Evolutionary conservation across 2,888 invertebrate genomes (phyloP).

Genomic region (Platypus cylindrus): DNA sequence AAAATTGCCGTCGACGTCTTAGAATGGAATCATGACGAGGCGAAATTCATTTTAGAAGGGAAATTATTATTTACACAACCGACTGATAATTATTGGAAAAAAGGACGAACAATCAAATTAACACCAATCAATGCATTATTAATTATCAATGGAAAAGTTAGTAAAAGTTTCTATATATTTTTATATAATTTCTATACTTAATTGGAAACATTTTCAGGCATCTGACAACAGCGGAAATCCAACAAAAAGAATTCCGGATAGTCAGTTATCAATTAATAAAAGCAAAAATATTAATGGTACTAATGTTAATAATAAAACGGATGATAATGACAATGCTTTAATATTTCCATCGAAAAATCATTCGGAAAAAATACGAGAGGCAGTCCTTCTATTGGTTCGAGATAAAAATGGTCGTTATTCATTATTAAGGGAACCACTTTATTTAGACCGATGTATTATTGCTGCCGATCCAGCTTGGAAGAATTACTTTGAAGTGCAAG

Average conservation of each 20-base stretch:
- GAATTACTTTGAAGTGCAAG: constrained; percentile 91
- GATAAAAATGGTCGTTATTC: constrained; percentile 85
- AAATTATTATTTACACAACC: constrained; percentile 78
- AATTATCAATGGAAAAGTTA: constrained; percentile 84
- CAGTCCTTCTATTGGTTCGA: constrained; percentile 73
- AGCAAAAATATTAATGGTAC: too few relatives aligned
- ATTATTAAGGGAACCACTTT: constrained; percentile 77
- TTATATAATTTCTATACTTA: neutral
- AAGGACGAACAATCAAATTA: constrained; percentile 78
- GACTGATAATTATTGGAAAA: constrained; percentile 82
- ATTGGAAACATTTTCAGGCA: neutral
- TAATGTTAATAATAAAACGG: too few relatives aligned
- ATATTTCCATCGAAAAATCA: too few relatives aligned
- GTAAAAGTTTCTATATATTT: constrained; percentile 7
- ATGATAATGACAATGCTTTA: too few relatives aligned
- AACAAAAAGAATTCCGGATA: too few relatives aligned
- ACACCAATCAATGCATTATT: constrained; percentile 80
- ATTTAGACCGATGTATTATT: constrained; percentile 82
- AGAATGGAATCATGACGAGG: constrained; percentile 91
- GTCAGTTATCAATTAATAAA: too few relatives aligned
- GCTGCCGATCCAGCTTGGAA: constrained; percentile 82
- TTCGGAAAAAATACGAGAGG: too few relatives aligned
- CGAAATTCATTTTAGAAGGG: constrained; percentile 82
- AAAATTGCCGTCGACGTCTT: constrained; percentile 89
- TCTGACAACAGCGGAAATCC: neutral